phyloP scores from a whole-genome alignment of 2,797 vertebrate genomes.

The Mionectes olivaceus region DNA sequence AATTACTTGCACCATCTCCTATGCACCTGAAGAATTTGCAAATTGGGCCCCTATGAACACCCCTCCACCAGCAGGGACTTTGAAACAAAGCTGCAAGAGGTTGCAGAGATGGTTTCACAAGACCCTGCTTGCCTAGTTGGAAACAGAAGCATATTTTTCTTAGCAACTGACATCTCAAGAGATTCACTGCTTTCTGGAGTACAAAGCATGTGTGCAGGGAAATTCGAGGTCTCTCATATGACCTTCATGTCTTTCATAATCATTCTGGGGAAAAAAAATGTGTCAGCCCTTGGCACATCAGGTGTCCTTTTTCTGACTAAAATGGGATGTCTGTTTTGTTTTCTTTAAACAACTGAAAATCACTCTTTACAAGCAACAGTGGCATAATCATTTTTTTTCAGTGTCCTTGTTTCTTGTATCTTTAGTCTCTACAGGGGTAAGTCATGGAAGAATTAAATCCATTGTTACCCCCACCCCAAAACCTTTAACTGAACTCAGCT shows the following conservation, averaged over 20 bases:
- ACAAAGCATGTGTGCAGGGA: conserved; percentile 33
- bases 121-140: not conserved
- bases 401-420: not conserved
- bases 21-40: not conserved
- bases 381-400: not conserved
- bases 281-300: not conserved
- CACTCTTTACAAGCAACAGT: not conserved
- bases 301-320: conserved; percentile 16
- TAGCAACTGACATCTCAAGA: conserved; percentile 25
- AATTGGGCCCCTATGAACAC: not conserved
- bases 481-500: not conserved
- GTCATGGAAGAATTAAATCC: not conserved
- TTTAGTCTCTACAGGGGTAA: not conserved
- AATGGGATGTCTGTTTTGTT: not conserved
- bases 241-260: conserved; percentile 31
- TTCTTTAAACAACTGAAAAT: conserved; percentile 13
- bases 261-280: not conserved
- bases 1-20: not conserved
- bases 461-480: not conserved
- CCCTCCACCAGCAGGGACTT: not conserved
- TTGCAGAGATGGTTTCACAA: not conserved
- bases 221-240: not conserved
- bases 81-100: not conserved
- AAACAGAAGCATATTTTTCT: conserved; percentile 37
- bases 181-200: not conserved